These are phyloP conservation scores for Marcusenius ussheri DNA, from an alignment of 2,113 vertebrate species.

Conservation along the genomic window DNA sequence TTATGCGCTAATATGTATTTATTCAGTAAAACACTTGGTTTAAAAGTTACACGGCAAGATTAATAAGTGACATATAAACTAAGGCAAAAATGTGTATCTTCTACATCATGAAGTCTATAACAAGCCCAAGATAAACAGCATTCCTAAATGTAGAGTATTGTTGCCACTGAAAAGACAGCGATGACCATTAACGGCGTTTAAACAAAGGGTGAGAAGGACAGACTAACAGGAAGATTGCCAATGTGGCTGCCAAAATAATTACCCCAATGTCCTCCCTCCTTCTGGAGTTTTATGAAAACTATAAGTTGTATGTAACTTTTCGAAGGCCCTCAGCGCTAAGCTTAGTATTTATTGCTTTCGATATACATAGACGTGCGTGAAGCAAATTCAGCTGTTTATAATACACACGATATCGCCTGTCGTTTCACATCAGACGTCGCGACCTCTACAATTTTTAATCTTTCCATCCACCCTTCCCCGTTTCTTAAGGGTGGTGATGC, in stretches of 20 bases:
- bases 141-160: neutral
- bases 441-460: neutral
- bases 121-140: neutral
- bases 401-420: neutral
- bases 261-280: neutral
- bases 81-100: neutral
- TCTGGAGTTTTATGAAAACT: neutral
- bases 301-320: neutral
- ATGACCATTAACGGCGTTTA: neutral
- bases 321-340: neutral
- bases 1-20: neutral
- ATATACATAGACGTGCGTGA: neutral
- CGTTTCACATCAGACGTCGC: neutral
- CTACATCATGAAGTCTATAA: neutral
- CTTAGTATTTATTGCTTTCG: neutral
- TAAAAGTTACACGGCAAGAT: neutral
- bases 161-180: neutral
- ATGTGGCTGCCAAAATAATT: neutral
- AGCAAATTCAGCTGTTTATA: neutral
- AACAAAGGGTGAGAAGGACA: neutral
- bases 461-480: neutral
- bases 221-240: neutral
- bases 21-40: neutral
- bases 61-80: neutral
- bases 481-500: neutral